Percentiles rank a stretch among this genome's conserved stretches.
Evolutionary conservation across 2,113 vertebrate genomes (phyloP).

Genomic region (Scomber japonicus): DNA sequence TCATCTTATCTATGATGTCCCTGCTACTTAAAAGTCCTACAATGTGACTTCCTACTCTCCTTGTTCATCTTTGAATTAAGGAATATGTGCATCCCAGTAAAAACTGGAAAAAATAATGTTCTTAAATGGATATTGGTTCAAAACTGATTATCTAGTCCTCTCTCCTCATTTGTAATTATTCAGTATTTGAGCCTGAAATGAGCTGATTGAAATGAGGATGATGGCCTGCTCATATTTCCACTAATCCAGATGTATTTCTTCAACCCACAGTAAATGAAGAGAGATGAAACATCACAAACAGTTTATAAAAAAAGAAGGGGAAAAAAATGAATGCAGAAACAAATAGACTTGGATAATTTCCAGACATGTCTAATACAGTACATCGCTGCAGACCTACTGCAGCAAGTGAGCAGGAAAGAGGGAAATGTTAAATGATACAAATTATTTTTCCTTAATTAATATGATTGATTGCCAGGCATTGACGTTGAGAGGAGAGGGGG

Average conservation of each 20-base stretch:
- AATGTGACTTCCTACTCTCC: slow-evolving; percentile 52
- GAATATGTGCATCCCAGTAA: slow-evolving; percentile 38
- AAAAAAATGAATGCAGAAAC: slow-evolving; percentile 50
- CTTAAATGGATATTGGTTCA: slow-evolving; percentile 56
- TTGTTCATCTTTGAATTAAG: slow-evolving; percentile 60
- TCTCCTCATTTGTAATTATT: slow-evolving; percentile 60
- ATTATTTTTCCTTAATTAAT: slow-evolving; percentile 92
- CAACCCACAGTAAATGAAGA: slow-evolving; percentile 67
- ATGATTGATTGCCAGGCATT: slow-evolving; percentile 98
- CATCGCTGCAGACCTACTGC: slow-evolving; percentile 56
- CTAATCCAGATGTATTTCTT: slow-evolving; percentile 74
- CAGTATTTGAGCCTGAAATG: slow-evolving; percentile 52
- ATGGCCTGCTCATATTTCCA: slow-evolving; percentile 51
- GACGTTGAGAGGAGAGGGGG: slow-evolving; percentile 93
- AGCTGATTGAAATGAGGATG: slow-evolving; percentile 49
- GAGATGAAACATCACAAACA: slow-evolving; percentile 69
- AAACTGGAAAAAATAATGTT: slow-evolving; percentile 57
- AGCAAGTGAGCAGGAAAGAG: slow-evolving; percentile 76
- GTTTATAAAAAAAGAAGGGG: slow-evolving; percentile 24
- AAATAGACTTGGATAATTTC: slow-evolving; percentile 73
- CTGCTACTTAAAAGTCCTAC: slow-evolving; percentile 35
- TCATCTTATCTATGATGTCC: slow-evolving; percentile 68
- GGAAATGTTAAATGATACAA: slow-evolving; percentile 89
- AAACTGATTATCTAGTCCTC: slow-evolving; percentile 48
- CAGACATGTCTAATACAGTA: slow-evolving; percentile 65